Evolutionary conservation across 2,888 invertebrate species (phyloP).

Genomic region (Beris chalybata): DNA sequence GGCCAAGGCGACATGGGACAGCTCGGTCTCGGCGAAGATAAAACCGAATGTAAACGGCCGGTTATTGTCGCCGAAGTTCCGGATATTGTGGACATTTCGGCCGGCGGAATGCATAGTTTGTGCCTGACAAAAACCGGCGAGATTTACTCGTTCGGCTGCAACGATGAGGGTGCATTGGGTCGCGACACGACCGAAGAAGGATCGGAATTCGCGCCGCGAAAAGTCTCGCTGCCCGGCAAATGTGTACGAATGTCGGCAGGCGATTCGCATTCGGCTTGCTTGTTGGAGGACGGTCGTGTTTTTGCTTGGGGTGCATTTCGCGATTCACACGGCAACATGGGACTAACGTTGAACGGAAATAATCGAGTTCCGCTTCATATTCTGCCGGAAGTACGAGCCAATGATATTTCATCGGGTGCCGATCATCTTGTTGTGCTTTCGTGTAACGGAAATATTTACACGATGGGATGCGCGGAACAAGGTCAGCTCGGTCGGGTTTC

Average conservation of each 20-base stretch:
- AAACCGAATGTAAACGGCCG: slow-evolving; percentile 71
- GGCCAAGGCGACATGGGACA: slow-evolving; percentile 92
- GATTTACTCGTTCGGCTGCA: slow-evolving; percentile 74
- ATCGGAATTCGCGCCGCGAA: slow-evolving; percentile 72
- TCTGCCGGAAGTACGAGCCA: slow-evolving; percentile 65
- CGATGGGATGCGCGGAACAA: slow-evolving; percentile 91
- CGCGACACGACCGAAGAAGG: slow-evolving; percentile 76
- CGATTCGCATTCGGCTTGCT: slow-evolving; percentile 89
- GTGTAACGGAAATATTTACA: slow-evolving; percentile 68
- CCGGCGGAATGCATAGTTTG: slow-evolving; percentile 97
- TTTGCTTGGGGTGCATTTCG: slow-evolving; percentile 95
- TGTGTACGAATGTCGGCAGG: slow-evolving; percentile 81
- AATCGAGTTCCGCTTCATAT: slow-evolving; percentile 65
- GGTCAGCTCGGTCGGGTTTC: slow-evolving; percentile 90
- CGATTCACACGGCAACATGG: slow-evolving; percentile 91
- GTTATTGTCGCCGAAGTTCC: slow-evolving; percentile 59
- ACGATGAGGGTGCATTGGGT: slow-evolving; percentile 95
- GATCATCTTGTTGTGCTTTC: slow-evolving; percentile 88
- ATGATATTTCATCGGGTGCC: slow-evolving; percentile 84
- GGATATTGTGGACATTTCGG: slow-evolving; percentile 71
- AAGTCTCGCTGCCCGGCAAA: slow-evolving; percentile 67
- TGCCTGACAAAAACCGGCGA: slow-evolving; percentile 76
- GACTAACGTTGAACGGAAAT: slow-evolving; percentile 68
- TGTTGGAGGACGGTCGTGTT: slow-evolving; percentile 83
- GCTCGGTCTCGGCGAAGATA: slow-evolving; percentile 82